Evolutionary conservation across 2,888 invertebrate species (phyloP), one percentile per base, ranked within the genome.

Genomic region (Chrysolina oricalcia): DNA sequence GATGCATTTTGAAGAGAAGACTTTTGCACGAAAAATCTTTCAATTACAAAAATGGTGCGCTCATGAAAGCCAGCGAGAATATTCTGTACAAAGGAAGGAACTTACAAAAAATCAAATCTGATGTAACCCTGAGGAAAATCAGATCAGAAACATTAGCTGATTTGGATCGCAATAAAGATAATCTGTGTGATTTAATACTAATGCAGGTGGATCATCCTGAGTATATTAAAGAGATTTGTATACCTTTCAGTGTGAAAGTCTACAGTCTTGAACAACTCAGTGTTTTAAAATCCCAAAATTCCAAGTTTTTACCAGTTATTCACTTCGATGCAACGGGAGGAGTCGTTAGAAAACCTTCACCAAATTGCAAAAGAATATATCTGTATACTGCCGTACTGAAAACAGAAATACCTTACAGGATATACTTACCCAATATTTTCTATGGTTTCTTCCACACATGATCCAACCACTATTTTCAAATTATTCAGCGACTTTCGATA

Each of bases 271-370:
- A 78, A 63, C 79, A 81, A 72, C 4, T 81, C 0, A 1, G 41
- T 6, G 65, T 77, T 11, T 21, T 78, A 10, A 56, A 75, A 68
- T 17, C 62, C 0, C 65, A 73, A 43, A 75, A 43, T 11, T 46
- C 43, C 1, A 17, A 65, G 13, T 13, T 15, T n/a, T 43, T 74
- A 15, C 77, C 75, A 4, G 27, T 77, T 11, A 70, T 81, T 40
- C 67, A 80, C 74, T 81, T 80, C 71, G 81, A 81, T 74, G 79
- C 80, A 9, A 80, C 80, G 4, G 80, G 81, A 5, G 2, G 15
- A 5, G 41, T 81, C 0, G 80, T 78, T 10, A 65, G 73, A 70
- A 73, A 69, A 50, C 80, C 77, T 11, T 50, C 43, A n/a, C n/a
- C n/a, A n/a, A n/a, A n/a, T n/a, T n/a, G n/a, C n/a, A n/a, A n/a